Evolutionary conservation across 2,113 vertebrate genomes (phyloP).

Genomic region (Hemicordylus capensis): DNA sequence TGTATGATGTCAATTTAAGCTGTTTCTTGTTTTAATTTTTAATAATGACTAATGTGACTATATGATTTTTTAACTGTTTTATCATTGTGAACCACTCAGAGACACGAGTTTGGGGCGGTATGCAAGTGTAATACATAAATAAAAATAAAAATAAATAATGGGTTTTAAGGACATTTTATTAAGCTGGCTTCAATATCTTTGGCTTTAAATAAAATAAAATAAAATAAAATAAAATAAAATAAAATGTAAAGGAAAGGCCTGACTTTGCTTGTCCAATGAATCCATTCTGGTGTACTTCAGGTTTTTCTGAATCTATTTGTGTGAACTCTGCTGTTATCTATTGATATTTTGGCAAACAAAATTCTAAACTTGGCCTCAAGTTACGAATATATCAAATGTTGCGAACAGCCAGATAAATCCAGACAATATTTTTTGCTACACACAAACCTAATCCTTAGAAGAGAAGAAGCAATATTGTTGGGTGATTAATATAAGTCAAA

Average conservation of each 20-base stretch:
- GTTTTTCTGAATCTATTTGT: not conserved
- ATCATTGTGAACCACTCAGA: too few species aligned
- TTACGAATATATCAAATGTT: not conserved
- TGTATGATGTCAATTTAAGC: too few species aligned
- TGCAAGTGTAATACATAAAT: too few species aligned
- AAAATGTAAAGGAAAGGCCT: not conserved
- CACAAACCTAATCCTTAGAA: not conserved
- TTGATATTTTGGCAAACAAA: not conserved
- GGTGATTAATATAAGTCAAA: not conserved
- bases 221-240: not conserved
- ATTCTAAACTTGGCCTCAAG: slow-evolving; percentile 1
- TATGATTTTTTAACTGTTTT: too few species aligned
- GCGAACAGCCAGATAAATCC: not conserved
- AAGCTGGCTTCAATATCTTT: not conserved
- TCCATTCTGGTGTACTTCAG: not conserved
- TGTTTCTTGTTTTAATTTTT: too few species aligned
- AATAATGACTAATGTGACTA: too few species aligned
- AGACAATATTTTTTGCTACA: not conserved
- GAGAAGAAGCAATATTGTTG: not conserved
- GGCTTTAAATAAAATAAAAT: not conserved
- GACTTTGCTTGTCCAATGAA: not conserved
- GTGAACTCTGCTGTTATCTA: not conserved
- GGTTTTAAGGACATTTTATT: not conserved
- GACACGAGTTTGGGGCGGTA: too few species aligned
- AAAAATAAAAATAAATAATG: too few species aligned